Evolutionary conservation across 2,888 invertebrate species (phyloP).

Genomic region (Drosophila nr. perissopoda): DNA sequence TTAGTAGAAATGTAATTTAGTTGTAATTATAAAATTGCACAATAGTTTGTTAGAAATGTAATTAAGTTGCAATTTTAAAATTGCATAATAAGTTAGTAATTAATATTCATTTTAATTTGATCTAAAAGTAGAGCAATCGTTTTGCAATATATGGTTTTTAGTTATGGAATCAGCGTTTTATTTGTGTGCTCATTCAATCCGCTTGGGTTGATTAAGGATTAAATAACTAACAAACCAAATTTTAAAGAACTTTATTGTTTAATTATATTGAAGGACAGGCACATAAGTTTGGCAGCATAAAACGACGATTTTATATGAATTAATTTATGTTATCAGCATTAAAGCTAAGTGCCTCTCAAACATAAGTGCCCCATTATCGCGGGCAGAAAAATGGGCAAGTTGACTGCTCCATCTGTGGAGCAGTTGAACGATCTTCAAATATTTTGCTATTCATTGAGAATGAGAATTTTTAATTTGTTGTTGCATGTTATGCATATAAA

Average conservation of each 20-base stretch:
- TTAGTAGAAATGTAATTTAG: neutral
- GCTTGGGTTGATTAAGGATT: neutral
- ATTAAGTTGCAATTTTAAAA: neutral
- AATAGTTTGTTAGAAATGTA: neutral
- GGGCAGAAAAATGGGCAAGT: neutral
- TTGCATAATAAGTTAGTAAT: neutral
- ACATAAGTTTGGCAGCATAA: neutral
- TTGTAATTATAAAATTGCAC: neutral
- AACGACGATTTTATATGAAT: neutral
- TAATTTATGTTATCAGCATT: neutral
- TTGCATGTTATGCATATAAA: neutral
- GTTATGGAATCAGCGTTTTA: accelerated
- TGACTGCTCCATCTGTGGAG: neutral
- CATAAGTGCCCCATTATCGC: neutral
- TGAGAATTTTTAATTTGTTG: neutral
- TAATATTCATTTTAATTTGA: neutral
- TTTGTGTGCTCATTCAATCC: neutral
- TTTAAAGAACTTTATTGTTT: too few relatives aligned
- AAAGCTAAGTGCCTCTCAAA: neutral
- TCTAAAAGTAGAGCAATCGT: neutral
- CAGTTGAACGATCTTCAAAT: neutral
- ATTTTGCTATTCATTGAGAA: neutral
- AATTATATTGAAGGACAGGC: neutral
- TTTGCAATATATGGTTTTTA: neutral
- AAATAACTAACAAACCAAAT: too few relatives aligned